Evolutionary conservation across 1,140 invertebrate species (phyloP).

Genomic region (Drosophila sturtevanti): DNA sequence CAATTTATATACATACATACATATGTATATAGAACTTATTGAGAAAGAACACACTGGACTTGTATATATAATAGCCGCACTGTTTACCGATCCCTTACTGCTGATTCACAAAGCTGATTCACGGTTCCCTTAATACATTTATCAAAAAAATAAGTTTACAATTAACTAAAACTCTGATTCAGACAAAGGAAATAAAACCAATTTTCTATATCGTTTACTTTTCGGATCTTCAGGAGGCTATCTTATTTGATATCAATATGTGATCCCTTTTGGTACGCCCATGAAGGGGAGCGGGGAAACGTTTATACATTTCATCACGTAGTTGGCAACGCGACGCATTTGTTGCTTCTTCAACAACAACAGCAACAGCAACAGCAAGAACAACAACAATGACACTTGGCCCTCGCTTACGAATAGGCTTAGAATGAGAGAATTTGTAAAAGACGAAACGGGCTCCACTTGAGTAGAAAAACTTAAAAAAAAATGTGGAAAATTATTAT

Average conservation of each 20-base stretch:
- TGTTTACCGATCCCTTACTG: not conserved
- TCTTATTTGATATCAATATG: too few species aligned
- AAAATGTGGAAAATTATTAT: slow-evolving; percentile 71
- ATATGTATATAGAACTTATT: too few species aligned
- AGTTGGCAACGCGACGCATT: slow-evolving; percentile 60
- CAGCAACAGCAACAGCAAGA: slow-evolving; percentile 21
- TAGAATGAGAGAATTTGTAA: slow-evolving; percentile 65
- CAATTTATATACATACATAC: too few species aligned
- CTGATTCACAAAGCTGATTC: not conserved
- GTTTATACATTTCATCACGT: slow-evolving; percentile 72
- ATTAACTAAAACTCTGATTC: not conserved
- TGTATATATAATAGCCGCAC: not conserved
- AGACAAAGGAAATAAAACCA: too few species aligned
- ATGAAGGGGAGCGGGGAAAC: slow-evolving; percentile 6
- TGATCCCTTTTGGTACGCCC: not conserved
- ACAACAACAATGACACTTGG: slow-evolving; percentile 28
- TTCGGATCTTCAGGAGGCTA: too few species aligned
- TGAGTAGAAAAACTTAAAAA: slow-evolving; percentile 52
- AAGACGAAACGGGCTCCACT: slow-evolving; percentile 44
- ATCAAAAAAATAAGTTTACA: too few species aligned
- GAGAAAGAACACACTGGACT: too few species aligned
- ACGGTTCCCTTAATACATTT: not conserved
- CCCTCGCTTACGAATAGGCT: slow-evolving; percentile 56
- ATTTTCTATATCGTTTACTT: too few species aligned
- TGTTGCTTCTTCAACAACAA: slow-evolving; percentile 58